Evolutionary conservation across 2,797 vertebrate genomes (phyloP), one percentile per base, ranked within the genome.

Genomic region (Sylvia borin): DNA sequence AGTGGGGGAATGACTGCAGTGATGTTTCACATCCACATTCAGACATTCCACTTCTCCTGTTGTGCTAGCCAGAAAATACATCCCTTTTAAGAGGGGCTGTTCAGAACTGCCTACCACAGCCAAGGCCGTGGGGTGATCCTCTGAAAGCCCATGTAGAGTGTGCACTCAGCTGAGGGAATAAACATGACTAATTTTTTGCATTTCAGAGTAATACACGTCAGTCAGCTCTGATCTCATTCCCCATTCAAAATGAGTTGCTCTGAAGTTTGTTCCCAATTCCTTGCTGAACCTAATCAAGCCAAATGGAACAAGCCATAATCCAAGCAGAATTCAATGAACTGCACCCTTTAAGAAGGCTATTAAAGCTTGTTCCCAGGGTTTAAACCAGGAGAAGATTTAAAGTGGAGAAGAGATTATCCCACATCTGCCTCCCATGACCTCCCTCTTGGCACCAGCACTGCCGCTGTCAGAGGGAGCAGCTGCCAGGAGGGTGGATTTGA

Each of bases 251-350:
- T 34, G 54, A 93, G 76, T 80, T 1, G 1, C 75, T 75, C 88
- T 84, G 45, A 85, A 94, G 91, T 93, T 93, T 47, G 67, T 55
- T 95, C 80, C 84, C 75, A 82, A 92, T 94, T 89, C 91, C 72
- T 91, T 64, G 78, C 71, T 74, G 75, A 82, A 85, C 51, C 84
- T 91, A 95, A 95, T 65, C 64, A 82, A 92, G 74, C 74, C 92
- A 91, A 91, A 90, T 66, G 71, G 88, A 95, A 95, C 80, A 92
- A 79, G 88, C 67, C 45, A 26, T 87, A 94, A 97, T 93, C 90
- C 88, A 82, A 82, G 76, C 54, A 84, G 80, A 81, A 95, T 76
- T 94, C 93, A 86, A 90, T 94, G 88, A 95, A 75, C 70, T 90
- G 77, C 64, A 70, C 86, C 74, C 78, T 89, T 77, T 93, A 94